Base-by-base conservation (phyloP, 2,113 vertebrate species). In the Sclerurus mexicanus region DNA sequence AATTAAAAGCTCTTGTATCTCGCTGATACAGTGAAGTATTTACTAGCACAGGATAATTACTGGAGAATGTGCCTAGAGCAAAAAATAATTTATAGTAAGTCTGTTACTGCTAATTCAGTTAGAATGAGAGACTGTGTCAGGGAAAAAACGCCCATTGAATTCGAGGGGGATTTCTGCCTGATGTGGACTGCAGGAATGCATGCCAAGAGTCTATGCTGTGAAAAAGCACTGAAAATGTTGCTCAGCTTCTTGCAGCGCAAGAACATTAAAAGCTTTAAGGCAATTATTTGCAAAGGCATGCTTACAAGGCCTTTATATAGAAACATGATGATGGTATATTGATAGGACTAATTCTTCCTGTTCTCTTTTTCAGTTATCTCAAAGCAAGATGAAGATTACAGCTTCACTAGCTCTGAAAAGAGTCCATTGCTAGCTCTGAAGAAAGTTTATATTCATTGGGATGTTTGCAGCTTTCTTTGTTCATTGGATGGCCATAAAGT, bases 141-240 rank as follows among this genome's bases (percentile, higher is more conserved):
- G 85, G 91, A 90, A 86, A 86, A 93, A 83, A n/a, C n/a, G 67
- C 47, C 63, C 87, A 74, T 71, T 83, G 82, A 86, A 77, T 72
- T 90, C 0, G 0, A 74, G n/a, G 24, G 28, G 27, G 39, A 95
- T 71, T 91, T 96, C 90, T 91, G 66, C 63, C 71, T 83, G 40
- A 73, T 47, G 67, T 20, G 85, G 50, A 67, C 71, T 91, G 52
- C 59, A 75, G 59, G 69, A 82, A 85, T 47, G 85, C 33, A 60
- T 69, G 77, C 56, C 84, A 91, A 77, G 35, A 83, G 23, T 52
- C 39, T 18, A 31, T 37, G 20, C 55, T 44, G 17, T 52, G 59
- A 95, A 83, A 55, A 72, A 79, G 35, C 49, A 85, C 63, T 42
- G 46, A 85, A 60, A 94, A 80, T 8, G 31, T 67, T 66, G 44